Conservation (phyloP, 2,888 invertebrate genomes). For the Leptothorax acervorum region DNA sequence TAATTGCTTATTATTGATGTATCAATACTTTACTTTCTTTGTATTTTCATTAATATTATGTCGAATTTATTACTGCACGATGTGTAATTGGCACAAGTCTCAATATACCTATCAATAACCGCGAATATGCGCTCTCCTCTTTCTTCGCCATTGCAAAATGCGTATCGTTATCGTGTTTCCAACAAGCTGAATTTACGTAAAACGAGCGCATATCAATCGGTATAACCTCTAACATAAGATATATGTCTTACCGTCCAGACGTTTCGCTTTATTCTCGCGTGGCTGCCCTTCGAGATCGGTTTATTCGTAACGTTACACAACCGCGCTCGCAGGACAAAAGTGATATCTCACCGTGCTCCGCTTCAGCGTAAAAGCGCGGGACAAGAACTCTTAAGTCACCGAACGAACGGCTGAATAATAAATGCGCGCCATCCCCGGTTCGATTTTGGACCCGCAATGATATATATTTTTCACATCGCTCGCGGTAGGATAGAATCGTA, state of each 20-base stretch:
- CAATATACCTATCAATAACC: neutral
- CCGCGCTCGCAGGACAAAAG: slow-evolving; percentile 39
- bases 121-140: neutral
- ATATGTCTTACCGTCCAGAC: slow-evolving; percentile 7
- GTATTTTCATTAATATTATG: neutral
- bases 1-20: neutral
- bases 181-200: slow-evolving; percentile 26
- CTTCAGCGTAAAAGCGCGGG: slow-evolving; percentile 43
- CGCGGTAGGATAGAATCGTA: slow-evolving; percentile 7
- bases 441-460: slow-evolving; percentile 28
- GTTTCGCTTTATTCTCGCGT: slow-evolving; percentile 31
- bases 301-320: slow-evolving; percentile 31
- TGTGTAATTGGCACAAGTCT: neutral
- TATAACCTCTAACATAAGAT: slow-evolving; percentile 1
- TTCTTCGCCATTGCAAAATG: neutral
- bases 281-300: slow-evolving; percentile 32
- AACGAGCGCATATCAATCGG: slow-evolving; percentile 29
- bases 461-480: slow-evolving; percentile 32
- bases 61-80: neutral
- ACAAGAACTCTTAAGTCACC: slow-evolving; percentile 41
- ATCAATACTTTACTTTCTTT: neutral
- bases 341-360: slow-evolving; percentile 34
- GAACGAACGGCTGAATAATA: slow-evolving; percentile 47
- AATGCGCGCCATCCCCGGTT: slow-evolving; percentile 30
- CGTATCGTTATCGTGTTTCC: slow-evolving; percentile 29